Base-by-base conservation (phyloP, 1,140 invertebrate species). In the Sesamia nonagrioides region DNA sequence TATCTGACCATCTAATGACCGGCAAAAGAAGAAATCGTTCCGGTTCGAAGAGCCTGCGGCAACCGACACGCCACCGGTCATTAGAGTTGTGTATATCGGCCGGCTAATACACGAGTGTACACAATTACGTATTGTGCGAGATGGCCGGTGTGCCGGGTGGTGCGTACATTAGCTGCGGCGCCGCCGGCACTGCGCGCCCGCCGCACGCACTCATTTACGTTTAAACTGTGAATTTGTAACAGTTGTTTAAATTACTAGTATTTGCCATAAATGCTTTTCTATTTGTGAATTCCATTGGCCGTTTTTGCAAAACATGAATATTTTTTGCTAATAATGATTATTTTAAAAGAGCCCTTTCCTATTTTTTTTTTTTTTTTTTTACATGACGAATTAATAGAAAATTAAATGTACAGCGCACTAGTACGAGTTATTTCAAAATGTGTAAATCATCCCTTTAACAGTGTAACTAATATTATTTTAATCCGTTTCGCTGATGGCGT, bases 1-100 rank as follows among this genome's bases (percentile, higher is more conserved):
- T 68, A 68, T 68, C 63, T 48, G 40, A 15, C 42, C 63, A 68
- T 50, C 63, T 68, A 68, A 68, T 50, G 42, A 21, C 11, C 17
- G 6, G 42, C 42, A 48, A 33, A 68, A 68, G 40, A 68, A 68
- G 63, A 33, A 50, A 27, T 50, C 42, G 63, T 37, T 42, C 63
- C 42, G 63, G 42, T 27, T 21, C 18, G 63, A 13, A n/a, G 42
- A 37, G 63, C 21, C 63, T 18, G 9, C 18, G 40, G 63, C 63
- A 6, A 15, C 63, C 42, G 42, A 42, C 18, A 18, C 42, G 15
- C 15, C 63, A 68, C 63, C 42, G 8, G n/a, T 50, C 21, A 68
- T 68, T 68, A 68, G 18, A 8, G 37, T 37, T 35, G 37, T 13
- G 61, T 17, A 9, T 17, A 17, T 18, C n/a, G 37, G 1, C 6